Evolutionary conservation across 2,797 vertebrate genomes (phyloP), one percentile per base, ranked within the genome.

Genomic region (Adrianichthys oophorus): DNA sequence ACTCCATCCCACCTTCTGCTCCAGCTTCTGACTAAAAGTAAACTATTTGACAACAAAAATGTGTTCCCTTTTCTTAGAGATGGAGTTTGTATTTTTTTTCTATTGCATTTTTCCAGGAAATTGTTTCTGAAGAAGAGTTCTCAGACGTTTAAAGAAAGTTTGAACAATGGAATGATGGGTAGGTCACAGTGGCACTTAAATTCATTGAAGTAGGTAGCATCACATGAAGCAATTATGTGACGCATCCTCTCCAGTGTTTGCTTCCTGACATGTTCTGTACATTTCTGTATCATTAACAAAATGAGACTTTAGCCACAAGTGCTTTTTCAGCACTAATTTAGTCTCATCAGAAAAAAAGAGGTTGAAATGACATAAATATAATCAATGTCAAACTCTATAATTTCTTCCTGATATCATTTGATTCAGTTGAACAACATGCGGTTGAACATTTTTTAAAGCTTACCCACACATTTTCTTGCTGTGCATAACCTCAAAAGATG

Each of bases 171-270:
- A 74, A 49, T 47, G 68, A 76, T 37, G 32, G 32, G 10, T 3
- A 37, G 32, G 32, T 37, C 32, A 37, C 32, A 55, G 65, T 62
- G 19, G 52, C 58, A 56, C 55, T 81, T 80, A 72, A 56, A 77
- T 68, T 51, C 60, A 56, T 56, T 78, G 68, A 74, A 76, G 65
- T 68, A 65, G 59, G 66, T 61, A 29, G 43, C 64, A 64, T 68
- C 65, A 68, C 76, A 62, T 29, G 45, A 84, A 61, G 79, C 76
- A 68, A 68, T 79, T 81, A 81, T 74, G 64, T 63, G 65, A 71
- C 57, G 69, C 72, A 43, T 15, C 16, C 47, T 79, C 69, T 74
- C 56, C 61, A 56, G 63, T 74, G 72, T 52, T 71, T 74, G 75
- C 72, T 53, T 63, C 14, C 59, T 74, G 56, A 70, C 56, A 61